A percentile compares a stretch with the other conserved stretches of the same genome.
Evolutionary conservation across 2,113 vertebrate species (phyloP).

Genomic region (western clawed frog (Xenopus tropicalis)): UCB_Xtro_10.0 CM004449.2:7192001-7192500

Average conservation of each 20-base stretch:
- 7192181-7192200: slow-evolving; percentile 61
- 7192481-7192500: slow-evolving; percentile 55
- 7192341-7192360: too few relatives aligned
- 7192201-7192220: slow-evolving; percentile 78
- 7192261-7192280: slow-evolving; percentile 49
- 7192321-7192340: too few relatives aligned
- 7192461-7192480: slow-evolving; percentile 60
- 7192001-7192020: slow-evolving; percentile 59
- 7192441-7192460: slow-evolving; percentile 63
- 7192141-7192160: too few relatives aligned
- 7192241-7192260: slow-evolving; percentile 63
- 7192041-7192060: slow-evolving; percentile 64
- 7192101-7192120: slow-evolving; percentile 55
- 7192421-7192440: slow-evolving; percentile 54
- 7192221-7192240: slow-evolving; percentile 68
- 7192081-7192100: slow-evolving; percentile 75
- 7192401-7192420: background rate
- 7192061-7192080: slow-evolving; percentile 70
- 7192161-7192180: too few relatives aligned
- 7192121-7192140: too few relatives aligned
- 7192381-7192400: too few relatives aligned
- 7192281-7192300: too few relatives aligned
- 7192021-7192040: slow-evolving; percentile 68
- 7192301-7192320: too few relatives aligned
- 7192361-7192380: too few relatives aligned